A percentile compares a stretch with the other conserved stretches of the same genome.
These are phyloP conservation scores for Schizopygopsis malacanthus DNA, from an alignment of 2,797 vertebrate species.

Conservation along the genomic window DNA sequence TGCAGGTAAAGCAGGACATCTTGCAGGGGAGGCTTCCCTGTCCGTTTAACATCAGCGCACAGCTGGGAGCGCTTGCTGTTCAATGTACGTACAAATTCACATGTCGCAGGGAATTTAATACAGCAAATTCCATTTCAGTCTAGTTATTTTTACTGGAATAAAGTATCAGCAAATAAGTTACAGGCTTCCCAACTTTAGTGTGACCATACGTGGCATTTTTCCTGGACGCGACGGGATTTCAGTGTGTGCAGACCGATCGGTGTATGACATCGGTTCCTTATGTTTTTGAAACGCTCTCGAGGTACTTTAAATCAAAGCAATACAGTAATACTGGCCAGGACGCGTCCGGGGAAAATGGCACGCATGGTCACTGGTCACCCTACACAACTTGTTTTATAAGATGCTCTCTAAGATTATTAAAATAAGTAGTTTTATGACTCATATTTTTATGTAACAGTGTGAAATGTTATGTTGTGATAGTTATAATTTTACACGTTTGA, in stretches of 20 bases:
- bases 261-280: too few species aligned
- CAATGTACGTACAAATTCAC: conserved; percentile 78
- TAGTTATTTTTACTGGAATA: neutral
- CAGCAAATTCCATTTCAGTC: neutral
- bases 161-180: neutral
- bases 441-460: neutral
- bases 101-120: neutral
- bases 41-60: conserved; percentile 74
- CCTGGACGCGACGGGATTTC: too few species aligned
- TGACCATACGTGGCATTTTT: too few species aligned
- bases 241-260: too few species aligned
- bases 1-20: conserved; percentile 90
- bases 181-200: neutral
- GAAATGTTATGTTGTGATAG: neutral
- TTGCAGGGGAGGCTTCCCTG: conserved; percentile 88
- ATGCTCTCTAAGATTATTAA: neutral
- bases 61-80: conserved; percentile 83
- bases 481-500: neutral
- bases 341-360: too few species aligned
- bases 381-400: neutral
- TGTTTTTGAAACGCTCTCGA: too few species aligned
- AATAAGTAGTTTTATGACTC: neutral
- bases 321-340: too few species aligned
- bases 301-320: too few species aligned
- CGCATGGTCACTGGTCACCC: too few species aligned